A percentile compares a stretch with the other conserved stretches of the same genome.
Conservation (phyloP, 2,888 invertebrate species). For the Drosophila glabriapex region DNA sequence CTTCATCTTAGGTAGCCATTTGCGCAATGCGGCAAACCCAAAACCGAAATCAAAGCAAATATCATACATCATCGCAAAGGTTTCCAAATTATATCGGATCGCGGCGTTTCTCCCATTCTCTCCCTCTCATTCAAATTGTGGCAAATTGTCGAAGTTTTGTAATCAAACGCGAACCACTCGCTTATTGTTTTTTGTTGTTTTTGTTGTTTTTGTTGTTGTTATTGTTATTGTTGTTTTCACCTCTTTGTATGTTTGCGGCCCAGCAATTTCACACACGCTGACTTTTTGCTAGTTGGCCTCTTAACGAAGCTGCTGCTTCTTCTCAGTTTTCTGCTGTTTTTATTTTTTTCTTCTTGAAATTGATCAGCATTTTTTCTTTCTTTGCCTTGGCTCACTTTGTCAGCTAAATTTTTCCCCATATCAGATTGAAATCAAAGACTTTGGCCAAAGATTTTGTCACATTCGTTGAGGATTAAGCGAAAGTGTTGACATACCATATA, state of each 20-base stretch:
- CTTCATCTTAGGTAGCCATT: slow-evolving; percentile 53
- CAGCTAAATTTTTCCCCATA: slow-evolving; percentile 15
- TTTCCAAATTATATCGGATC: slow-evolving; percentile 66
- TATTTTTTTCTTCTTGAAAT: slow-evolving; percentile 3
- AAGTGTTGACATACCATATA: slow-evolving; percentile 21
- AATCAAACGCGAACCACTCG: slow-evolving; percentile 57
- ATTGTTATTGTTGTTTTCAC: neutral
- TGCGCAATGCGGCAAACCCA: slow-evolving; percentile 53
- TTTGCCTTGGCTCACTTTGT: slow-evolving; percentile 12
- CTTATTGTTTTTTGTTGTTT: slow-evolving; percentile 13
- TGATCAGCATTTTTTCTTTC: slow-evolving; percentile 5
- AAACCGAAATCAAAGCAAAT: slow-evolving; percentile 63
- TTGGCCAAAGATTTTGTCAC: slow-evolving; percentile 61
- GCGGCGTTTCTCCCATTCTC: slow-evolving; percentile 10
- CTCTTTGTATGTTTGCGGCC: slow-evolving; percentile 17
- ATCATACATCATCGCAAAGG: slow-evolving; percentile 76
- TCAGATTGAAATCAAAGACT: slow-evolving; percentile 24
- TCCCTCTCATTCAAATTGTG: slow-evolving; percentile 54
- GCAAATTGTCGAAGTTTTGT: slow-evolving; percentile 76
- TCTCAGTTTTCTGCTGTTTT: slow-evolving; percentile 11
- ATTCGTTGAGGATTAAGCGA: slow-evolving; percentile 34
- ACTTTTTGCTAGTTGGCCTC: slow-evolving; percentile 41
- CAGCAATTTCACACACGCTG: slow-evolving; percentile 66
- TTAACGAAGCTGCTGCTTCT: slow-evolving; percentile 25
- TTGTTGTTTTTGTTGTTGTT: slow-evolving; percentile 7